phyloP scores from a whole-genome alignment of 1,140 invertebrate genomes.

The Nautilus pompilius region DNA sequence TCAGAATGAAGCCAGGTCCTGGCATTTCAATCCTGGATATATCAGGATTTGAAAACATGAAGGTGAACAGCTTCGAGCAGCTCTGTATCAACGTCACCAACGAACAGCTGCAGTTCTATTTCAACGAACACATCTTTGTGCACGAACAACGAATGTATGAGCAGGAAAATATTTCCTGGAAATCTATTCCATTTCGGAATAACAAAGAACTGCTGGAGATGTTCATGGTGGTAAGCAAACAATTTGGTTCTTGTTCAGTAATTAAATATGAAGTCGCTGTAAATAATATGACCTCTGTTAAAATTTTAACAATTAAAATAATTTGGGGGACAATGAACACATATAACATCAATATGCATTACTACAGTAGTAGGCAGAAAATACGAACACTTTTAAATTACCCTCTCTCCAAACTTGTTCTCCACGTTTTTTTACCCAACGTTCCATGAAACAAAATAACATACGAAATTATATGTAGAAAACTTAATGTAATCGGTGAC shows the following conservation, averaged over 20 bases:
- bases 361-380: no score
- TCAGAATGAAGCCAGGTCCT: slow-evolving; percentile 7
- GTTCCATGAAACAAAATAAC: no score
- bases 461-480: no score
- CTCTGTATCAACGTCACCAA: slow-evolving; percentile 51
- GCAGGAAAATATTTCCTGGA: slow-evolving; percentile 53
- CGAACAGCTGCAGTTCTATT: slow-evolving; percentile 47
- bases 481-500: no score
- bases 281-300: no score
- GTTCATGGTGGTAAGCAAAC: slow-evolving; percentile 55
- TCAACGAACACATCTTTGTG: slow-evolving; percentile 40
- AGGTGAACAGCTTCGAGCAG: slow-evolving; percentile 62
- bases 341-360: no score
- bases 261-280: no score
- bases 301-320: no score
- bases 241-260: not conserved
- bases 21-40: slow-evolving; percentile 44
- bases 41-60: slow-evolving; percentile 50
- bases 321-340: no score
- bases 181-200: slow-evolving; percentile 74
- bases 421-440: no score
- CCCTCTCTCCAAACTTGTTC: no score
- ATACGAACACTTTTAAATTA: no score
- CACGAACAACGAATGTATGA: slow-evolving; percentile 34
- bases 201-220: slow-evolving; percentile 80